Evolutionary conservation across 2,797 vertebrate genomes (phyloP).

Genomic region (Centropyge bicolor): DNA sequence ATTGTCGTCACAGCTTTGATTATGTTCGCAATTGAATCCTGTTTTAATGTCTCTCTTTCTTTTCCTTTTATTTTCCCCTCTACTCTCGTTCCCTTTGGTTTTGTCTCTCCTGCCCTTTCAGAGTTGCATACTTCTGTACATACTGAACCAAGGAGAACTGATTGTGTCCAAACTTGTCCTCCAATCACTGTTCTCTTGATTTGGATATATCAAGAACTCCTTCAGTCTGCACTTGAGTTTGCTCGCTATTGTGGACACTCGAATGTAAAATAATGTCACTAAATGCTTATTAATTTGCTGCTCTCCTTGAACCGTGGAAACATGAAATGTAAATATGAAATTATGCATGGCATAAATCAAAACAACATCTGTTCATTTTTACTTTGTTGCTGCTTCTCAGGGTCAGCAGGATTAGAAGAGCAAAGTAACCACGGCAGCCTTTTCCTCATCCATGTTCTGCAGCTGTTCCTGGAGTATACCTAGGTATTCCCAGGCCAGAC

Average conservation of each 20-base stretch:
- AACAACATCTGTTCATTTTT: background rate
- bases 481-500: background rate
- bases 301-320: background rate
- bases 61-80: background rate
- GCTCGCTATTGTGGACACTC: background rate
- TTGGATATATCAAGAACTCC: constrained; percentile 34
- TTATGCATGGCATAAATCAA: background rate
- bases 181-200: constrained; percentile 11
- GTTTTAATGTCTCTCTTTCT: constrained; percentile 6
- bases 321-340: background rate
- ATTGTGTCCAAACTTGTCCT: constrained; percentile 8
- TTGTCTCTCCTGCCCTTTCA: background rate
- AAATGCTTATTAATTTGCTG: constrained; percentile 5
- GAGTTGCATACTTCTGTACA: background rate
- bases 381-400: background rate
- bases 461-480: background rate
- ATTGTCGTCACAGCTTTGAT: constrained; percentile 34
- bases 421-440: background rate
- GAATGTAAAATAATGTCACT: constrained; percentile 1
- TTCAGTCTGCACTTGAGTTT: constrained; percentile 18
- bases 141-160: constrained; percentile 9
- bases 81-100: background rate
- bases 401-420: background rate
- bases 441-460: background rate
- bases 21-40: constrained; percentile 19